phyloP scores from a whole-genome alignment of 2,797 vertebrate species.

The Philypnodon macrostomus region DNA sequence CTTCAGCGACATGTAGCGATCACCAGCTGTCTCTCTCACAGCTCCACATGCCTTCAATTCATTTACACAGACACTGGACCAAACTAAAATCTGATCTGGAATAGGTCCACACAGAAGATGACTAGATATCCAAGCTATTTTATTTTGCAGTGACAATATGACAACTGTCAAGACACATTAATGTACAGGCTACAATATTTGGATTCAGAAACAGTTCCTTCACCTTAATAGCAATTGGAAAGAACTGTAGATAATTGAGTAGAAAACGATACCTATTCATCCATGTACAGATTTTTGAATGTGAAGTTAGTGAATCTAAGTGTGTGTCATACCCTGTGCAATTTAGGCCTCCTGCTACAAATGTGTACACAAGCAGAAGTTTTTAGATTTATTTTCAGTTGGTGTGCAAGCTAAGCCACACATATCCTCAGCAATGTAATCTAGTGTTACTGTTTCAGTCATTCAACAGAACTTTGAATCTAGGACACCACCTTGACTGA shows the following conservation, averaged over 20 bases:
- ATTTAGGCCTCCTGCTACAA: too few species aligned
- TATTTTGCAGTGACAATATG: too few species aligned
- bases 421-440: constrained; percentile 33
- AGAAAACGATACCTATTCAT: too few species aligned
- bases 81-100: constrained; percentile 37
- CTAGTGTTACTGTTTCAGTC: constrained; percentile 51
- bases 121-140: too few species aligned
- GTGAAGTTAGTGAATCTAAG: too few species aligned
- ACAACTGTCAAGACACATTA: too few species aligned
- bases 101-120: constrained; percentile 32
- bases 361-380: constrained; percentile 58
- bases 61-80: constrained; percentile 53
- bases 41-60: constrained; percentile 42
- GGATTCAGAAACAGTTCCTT: too few species aligned
- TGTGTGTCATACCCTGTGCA: too few species aligned
- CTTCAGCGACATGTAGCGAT: constrained; percentile 46
- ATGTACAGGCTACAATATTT: too few species aligned
- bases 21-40: constrained; percentile 52
- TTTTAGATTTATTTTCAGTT: constrained; percentile 15
- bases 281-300: too few species aligned
- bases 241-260: too few species aligned
- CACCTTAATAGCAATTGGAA: too few species aligned
- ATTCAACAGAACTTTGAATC: constrained; percentile 67
- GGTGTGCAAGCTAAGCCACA: constrained; percentile 12
- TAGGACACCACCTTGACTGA: constrained; percentile 76